Evolutionary conservation across 1,140 invertebrate species (phyloP), one percentile per base, ranked within the genome.

Genomic region (Druon quercuslanigerum): DNA sequence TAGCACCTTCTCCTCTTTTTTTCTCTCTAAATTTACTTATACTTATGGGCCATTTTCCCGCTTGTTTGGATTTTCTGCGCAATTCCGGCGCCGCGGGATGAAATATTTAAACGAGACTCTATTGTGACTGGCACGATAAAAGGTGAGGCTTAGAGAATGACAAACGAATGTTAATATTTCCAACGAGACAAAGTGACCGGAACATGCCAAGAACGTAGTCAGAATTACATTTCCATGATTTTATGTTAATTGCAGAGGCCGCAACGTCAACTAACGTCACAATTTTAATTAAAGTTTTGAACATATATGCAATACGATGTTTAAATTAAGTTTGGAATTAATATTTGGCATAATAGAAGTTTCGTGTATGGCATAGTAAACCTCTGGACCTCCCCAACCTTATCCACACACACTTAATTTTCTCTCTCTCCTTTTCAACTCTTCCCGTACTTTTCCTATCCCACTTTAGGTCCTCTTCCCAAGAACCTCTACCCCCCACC

Each of bases 41-140:
- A 9, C 52, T 2, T 54, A 54, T 54, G 52, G 17, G n/a, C 52
- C n/a, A 54, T 54, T 54, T 54, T 54, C 52, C 17, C 52, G 19
- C n/a, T 5, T 19, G n/a, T 54, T 54, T 19, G 52, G n/a, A 16
- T n/a, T 54, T 54, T 54, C 52, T 54, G n/a, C n/a, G 5, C 52
- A 17, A 17, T 54, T 54, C n/a, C 52, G 16, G n/a, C n/a, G 52
- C 7, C 52, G 17, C 4, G n/a, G 11, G 52, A 54, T 54, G 16
- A 54, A 54, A 54, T 54, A 54, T 54, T 54, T 54, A 54, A 54
- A 54, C 52, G 52, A 54, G 52, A 54, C 52, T 19, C n/a, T 54
- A 54, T n/a, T n/a, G n/a, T 54, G 17, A 46, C 9, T 46, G 40
- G 40, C 40, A 46, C 40, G 40, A 46, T 7, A 46, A 46, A 46